These are phyloP conservation scores for Seira sanloemensis DNA, from an alignment of 2,888 invertebrate species.

Conservation along the genomic window DNA sequence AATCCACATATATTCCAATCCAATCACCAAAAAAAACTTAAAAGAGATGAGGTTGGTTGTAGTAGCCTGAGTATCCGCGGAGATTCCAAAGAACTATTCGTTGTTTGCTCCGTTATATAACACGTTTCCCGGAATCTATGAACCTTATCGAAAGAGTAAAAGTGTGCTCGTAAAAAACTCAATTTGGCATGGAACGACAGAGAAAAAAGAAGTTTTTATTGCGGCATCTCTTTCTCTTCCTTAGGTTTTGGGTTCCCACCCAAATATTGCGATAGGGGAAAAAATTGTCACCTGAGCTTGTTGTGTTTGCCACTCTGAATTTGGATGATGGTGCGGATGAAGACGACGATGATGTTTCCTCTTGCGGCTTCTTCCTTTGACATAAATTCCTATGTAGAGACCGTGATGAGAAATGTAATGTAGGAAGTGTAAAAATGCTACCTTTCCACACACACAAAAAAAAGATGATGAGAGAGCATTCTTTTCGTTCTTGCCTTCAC, in stretches of 20 bases:
- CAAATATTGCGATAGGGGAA: neutral
- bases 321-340: no score
- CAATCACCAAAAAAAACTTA: no score
- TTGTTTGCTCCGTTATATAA: no score
- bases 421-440: neutral
- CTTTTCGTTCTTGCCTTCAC: neutral
- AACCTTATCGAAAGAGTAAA: neutral
- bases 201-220: neutral
- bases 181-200: conserved; percentile 32
- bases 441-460: no score
- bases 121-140: neutral
- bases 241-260: neutral
- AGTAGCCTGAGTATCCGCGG: no score
- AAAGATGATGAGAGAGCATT: neutral
- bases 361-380: neutral
- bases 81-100: no score
- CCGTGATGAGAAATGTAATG: neutral
- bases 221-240: neutral
- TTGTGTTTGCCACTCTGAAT: no score
- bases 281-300: neutral
- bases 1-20: no score
- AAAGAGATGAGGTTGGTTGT: no score
- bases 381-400: neutral
- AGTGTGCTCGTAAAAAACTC: conserved; percentile 38
- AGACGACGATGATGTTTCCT: neutral